Evolutionary conservation across 2,888 invertebrate genomes (phyloP).

Genomic region (Lasius fuliginosus): DNA sequence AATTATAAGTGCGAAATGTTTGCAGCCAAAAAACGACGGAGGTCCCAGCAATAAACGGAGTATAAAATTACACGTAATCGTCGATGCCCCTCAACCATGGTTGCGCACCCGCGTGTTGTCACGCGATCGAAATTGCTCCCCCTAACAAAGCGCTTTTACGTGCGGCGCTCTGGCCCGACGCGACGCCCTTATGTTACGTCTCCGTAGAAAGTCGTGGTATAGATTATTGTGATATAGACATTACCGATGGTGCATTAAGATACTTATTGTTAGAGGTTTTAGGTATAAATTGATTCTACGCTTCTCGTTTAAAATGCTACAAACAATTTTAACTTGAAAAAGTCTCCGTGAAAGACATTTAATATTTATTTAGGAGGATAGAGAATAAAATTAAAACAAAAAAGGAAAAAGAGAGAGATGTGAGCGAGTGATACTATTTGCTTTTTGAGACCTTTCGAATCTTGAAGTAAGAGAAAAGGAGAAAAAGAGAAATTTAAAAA

Average conservation of each 20-base stretch:
- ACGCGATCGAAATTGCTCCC: constrained; percentile 83
- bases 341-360: background rate
- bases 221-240: constrained; percentile 54
- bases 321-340: background rate
- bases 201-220: background rate
- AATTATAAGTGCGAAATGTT: constrained; percentile 58
- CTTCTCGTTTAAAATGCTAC: background rate
- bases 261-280: background rate
- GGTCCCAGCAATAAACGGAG: constrained; percentile 74
- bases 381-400: background rate
- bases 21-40: constrained; percentile 69
- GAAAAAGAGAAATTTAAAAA: background rate
- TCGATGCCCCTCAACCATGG: constrained; percentile 56
- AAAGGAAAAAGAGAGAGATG: background rate
- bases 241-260: constrained; percentile 29
- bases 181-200: constrained; percentile 47
- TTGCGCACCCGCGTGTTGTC: constrained; percentile 79
- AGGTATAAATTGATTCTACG: background rate
- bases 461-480: no score
- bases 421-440: background rate
- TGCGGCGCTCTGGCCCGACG: constrained; percentile 65
- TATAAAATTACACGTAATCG: constrained; percentile 79
- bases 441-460: background rate
- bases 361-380: background rate
- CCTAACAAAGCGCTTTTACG: constrained; percentile 76